Percentiles rank a stretch among this genome's conserved stretches.
These are phyloP conservation scores for Leucania comma DNA, from an alignment of 2,888 invertebrate genomes.

Conservation along the genomic window DNA sequence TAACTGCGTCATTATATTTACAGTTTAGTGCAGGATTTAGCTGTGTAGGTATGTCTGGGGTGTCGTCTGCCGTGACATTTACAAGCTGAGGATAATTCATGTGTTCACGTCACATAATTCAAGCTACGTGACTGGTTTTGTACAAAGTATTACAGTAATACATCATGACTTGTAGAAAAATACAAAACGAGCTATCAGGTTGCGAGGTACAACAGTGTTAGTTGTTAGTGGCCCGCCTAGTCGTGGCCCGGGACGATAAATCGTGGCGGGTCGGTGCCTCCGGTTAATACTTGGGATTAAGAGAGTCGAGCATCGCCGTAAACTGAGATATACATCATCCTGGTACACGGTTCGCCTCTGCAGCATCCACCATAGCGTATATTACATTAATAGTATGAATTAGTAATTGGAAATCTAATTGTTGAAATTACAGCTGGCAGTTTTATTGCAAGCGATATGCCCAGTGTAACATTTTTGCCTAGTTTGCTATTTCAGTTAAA, in stretches of 20 bases:
- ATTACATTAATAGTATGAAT: constrained; percentile 68
- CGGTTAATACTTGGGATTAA: constrained; percentile 83
- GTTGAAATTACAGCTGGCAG: constrained; percentile 46
- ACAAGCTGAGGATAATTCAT: constrained; percentile 61
- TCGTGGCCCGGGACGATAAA: constrained; percentile 78
- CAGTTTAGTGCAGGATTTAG: constrained; percentile 42
- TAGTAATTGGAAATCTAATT: constrained; percentile 63
- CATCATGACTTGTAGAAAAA: constrained; percentile 67
- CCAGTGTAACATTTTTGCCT: constrained; percentile 25
- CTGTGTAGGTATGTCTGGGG: constrained; percentile 31
- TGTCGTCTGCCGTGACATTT: constrained; percentile 48
- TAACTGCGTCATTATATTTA: constrained; percentile 38
- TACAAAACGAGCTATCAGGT: constrained; percentile 73
- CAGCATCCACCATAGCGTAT: constrained; percentile 63
- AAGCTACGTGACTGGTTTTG: constrained; percentile 61
- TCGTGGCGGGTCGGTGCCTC: constrained; percentile 77
- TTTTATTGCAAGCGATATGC: constrained; percentile 25
- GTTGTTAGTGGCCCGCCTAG: constrained; percentile 76
- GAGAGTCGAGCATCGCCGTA: constrained; percentile 77
- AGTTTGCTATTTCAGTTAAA: not conserved
- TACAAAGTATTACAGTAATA: constrained; percentile 64
- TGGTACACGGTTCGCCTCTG: constrained; percentile 65
- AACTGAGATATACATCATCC: constrained; percentile 80
- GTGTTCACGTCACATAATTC: constrained; percentile 62
- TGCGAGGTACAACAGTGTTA: constrained; percentile 76